Evolutionary conservation across 1,140 invertebrate species (phyloP).

Genomic region (Drosophila kohkoa): DNA sequence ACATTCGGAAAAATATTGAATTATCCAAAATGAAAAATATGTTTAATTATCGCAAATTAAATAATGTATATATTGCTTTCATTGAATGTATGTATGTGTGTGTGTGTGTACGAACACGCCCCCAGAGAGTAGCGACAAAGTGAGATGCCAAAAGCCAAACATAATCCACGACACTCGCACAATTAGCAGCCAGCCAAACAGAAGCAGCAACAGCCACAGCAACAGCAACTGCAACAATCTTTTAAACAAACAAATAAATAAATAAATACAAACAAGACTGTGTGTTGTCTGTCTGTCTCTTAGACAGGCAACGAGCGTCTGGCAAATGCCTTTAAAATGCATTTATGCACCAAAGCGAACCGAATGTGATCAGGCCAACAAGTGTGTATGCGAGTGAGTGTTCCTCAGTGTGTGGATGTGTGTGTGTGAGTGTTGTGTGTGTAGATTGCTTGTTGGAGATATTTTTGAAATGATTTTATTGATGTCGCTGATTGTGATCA

Average conservation of each 20-base stretch:
- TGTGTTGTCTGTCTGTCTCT: slow-evolving; percentile 1
- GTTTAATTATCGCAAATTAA: too few relatives aligned
- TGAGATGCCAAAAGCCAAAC: slow-evolving; percentile 71
- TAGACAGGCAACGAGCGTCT: slow-evolving; percentile 34
- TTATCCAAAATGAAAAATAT: too few relatives aligned
- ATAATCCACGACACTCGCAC: slow-evolving; percentile 70
- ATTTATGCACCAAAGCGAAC: slow-evolving; percentile 63
- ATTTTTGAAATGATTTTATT: slow-evolving; percentile 73
- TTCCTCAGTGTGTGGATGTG: slow-evolving; percentile 5
- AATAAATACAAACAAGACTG: slow-evolving; percentile 8
- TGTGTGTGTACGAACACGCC: slow-evolving; percentile 67
- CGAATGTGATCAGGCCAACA: slow-evolving; percentile 29
- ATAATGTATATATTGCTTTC: slow-evolving; percentile 27
- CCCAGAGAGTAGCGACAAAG: slow-evolving; percentile 72
- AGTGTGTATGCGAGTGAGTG: slow-evolving; percentile 5
- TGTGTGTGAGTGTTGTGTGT: slow-evolving; percentile 39
- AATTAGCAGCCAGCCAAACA: slow-evolving; percentile 53
- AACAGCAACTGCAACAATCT: slow-evolving; percentile 38
- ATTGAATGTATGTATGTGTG: slow-evolving; percentile 1
- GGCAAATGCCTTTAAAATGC: slow-evolving; percentile 67
- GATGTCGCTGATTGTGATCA: slow-evolving; percentile 58
- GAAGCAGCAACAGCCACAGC: slow-evolving; percentile 22
- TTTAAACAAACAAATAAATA: slow-evolving; percentile 54
- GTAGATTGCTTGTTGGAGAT: slow-evolving; percentile 68
- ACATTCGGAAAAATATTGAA: too few relatives aligned